Evolutionary conservation across 2,113 vertebrate genomes (phyloP).

Genomic region (Elgaria multicarinata): DNA sequence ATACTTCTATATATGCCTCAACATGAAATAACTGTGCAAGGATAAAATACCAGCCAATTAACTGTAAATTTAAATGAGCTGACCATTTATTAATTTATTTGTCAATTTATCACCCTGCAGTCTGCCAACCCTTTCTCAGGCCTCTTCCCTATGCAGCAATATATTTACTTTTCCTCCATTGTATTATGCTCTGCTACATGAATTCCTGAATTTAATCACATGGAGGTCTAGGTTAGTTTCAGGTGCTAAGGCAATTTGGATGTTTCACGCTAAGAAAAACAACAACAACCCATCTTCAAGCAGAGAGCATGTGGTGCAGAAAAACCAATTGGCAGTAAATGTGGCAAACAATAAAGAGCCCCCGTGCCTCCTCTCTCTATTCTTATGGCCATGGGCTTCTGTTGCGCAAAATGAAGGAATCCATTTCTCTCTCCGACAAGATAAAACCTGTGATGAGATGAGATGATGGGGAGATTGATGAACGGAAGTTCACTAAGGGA

Average conservation of each 20-base stretch:
- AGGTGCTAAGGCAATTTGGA: neutral
- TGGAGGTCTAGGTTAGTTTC: neutral
- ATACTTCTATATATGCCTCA: neutral
- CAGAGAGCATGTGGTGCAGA: neutral
- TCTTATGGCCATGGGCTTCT: neutral
- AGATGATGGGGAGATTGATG: neutral
- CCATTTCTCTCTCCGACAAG: neutral
- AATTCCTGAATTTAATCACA: constrained; percentile 23
- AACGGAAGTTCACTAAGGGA: neutral
- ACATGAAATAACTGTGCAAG: constrained; percentile 11
- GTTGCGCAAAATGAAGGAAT: neutral
- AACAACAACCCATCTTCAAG: neutral
- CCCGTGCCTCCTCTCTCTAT: neutral
- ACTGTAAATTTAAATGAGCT: constrained; percentile 26
- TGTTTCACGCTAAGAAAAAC: neutral
- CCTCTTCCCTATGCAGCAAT: constrained; percentile 14
- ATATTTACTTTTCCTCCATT: constrained; percentile 17
- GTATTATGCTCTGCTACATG: constrained; percentile 7
- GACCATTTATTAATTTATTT: constrained; percentile 24
- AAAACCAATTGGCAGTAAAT: neutral
- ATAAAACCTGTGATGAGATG: neutral
- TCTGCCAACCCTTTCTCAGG: constrained; percentile 6
- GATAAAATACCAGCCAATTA: constrained; percentile 36
- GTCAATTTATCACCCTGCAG: constrained; percentile 21
- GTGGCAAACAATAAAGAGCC: neutral